Base-by-base conservation (phyloP, 1,140 invertebrate species). In the Uloborus diversus region DNA sequence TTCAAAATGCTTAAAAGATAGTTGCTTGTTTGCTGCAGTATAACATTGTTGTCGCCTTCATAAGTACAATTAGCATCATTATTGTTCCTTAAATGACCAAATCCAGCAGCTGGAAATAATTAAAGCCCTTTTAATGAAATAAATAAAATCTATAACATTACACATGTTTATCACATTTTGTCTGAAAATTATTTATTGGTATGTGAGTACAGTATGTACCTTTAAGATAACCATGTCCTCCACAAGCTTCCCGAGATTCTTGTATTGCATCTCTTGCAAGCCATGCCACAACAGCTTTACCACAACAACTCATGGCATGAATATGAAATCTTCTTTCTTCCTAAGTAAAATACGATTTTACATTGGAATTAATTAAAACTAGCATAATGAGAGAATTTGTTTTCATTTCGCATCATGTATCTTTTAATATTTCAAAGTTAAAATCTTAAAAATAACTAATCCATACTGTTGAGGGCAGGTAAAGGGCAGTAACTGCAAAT, bases 11-110 rank as follows among this genome's bases (percentile, higher is more conserved):
- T 89, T 33, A 96, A 84, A 53, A 96, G 87, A 92, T 93, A 95
- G 86, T 98, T 98, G 85, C 93, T 94, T 0, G 95, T 92, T 89
- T 99, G 97, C 85, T 98, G 96, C 9, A 95, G 90, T 4, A 98
- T 88, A 51, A 99, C 94, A 87, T 96, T 96, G 87, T 96, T 97
- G 86, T 98, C 96, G 3, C 96, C 96, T 88, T 99, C 96, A 84
- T 97, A 98, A 0, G 96, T 98, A 81, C 93, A 93, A 82, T 94
- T 95, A 0, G 94, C 93, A 88, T 99, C 96, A 86, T 96, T 92
- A 86, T 96, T 93, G 86, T 92, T 92, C 68, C 94, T 90, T 57
- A 97, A 87, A 78, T 93, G 91, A n/a, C 93, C 93, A 47, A 97
- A 87, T 82, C 94, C 90, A 71, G 93, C 89, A 20, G 91, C 92